phyloP scores from a whole-genome alignment of 2,113 vertebrate species.

The Thalassoma bifasciatum region DNA sequence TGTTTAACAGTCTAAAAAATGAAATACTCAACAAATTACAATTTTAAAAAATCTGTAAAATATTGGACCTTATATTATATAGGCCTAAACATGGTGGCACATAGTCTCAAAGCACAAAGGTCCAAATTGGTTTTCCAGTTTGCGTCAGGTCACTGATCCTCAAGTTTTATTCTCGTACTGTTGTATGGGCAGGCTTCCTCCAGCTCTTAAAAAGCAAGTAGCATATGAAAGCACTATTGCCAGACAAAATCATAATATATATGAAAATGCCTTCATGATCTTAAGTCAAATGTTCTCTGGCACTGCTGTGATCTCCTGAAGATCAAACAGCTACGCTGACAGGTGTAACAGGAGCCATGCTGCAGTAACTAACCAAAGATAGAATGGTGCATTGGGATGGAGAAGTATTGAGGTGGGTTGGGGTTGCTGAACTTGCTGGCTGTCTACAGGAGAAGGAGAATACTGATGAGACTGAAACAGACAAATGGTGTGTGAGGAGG shows the following conservation, averaged over 20 bases:
- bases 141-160: no score
- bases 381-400: slow-evolving; percentile 21
- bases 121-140: no score
- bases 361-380: slow-evolving; percentile 34
- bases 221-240: neutral
- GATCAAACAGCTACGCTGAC: slow-evolving; percentile 39
- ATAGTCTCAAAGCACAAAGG: no score
- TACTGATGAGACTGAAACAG: slow-evolving; percentile 59
- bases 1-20: no score
- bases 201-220: neutral
- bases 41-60: no score
- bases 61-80: no score
- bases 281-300: slow-evolving; percentile 12
- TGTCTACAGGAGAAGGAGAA: slow-evolving; percentile 44
- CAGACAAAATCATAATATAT: slow-evolving; percentile 11
- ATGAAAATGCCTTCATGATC: slow-evolving; percentile 27
- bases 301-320: slow-evolving; percentile 19
- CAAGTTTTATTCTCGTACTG: neutral
- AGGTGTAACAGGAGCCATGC: slow-evolving; percentile 29
- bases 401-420: slow-evolving; percentile 22
- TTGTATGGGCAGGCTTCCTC: no score
- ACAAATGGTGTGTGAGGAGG: slow-evolving; percentile 54
- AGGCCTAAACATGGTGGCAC: no score
- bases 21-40: no score
- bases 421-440: slow-evolving; percentile 49